Evolutionary conservation across 2,113 vertebrate species (phyloP).

Genomic region (Dicentrarchus labrax): DNA sequence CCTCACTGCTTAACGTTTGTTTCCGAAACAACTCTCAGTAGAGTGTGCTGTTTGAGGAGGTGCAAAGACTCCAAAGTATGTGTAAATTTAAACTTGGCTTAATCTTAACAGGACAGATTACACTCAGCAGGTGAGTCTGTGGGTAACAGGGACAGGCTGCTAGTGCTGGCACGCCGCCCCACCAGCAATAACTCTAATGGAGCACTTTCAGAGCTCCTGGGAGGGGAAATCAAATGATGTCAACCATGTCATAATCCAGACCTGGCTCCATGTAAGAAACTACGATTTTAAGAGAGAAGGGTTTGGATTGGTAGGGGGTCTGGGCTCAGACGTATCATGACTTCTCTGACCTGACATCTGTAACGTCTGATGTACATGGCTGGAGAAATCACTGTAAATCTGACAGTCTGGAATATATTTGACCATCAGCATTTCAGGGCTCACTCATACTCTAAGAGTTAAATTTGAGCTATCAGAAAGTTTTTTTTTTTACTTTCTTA

Average conservation of each 20-base stretch:
- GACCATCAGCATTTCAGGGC: conserved; percentile 2
- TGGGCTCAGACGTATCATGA: conserved; percentile 15
- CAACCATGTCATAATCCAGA: conserved; percentile 73
- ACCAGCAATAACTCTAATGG: conserved; percentile 78
- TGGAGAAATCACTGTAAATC: conserved; percentile 21
- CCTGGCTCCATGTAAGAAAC: conserved; percentile 44
- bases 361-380: conserved; percentile 51
- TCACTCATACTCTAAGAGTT: not conserved
- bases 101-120: conserved; percentile 68
- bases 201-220: conserved; percentile 79
- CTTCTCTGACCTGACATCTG: conserved; percentile 57
- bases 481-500: not conserved
- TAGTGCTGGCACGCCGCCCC: conserved; percentile 62
- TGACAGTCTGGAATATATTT: conserved; percentile 34
- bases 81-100: conserved; percentile 66
- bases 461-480: not conserved
- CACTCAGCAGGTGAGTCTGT: conserved; percentile 77
- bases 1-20: not conserved
- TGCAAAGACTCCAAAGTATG: conserved; percentile 35
- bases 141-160: conserved; percentile 67
- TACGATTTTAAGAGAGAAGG: conserved; percentile 15
- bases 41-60: not conserved
- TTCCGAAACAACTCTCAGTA: not conserved
- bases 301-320: not conserved
- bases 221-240: conserved; percentile 76